Base-by-base conservation (phyloP, 1,140 invertebrate genomes). In the Drosophila ironensis region DNA sequence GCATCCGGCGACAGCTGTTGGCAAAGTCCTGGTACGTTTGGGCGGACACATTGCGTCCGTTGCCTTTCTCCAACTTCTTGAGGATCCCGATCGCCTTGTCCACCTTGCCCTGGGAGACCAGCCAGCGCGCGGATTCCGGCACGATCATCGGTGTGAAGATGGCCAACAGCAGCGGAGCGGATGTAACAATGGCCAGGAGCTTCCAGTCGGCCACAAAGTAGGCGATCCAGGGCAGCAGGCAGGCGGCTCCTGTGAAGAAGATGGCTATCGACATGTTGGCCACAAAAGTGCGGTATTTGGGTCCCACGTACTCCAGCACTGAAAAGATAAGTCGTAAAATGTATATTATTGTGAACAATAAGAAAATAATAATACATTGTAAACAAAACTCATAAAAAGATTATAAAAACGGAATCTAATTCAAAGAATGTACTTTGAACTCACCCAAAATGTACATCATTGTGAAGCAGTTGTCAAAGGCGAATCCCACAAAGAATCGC, bases 271-370 rank as follows among this genome's bases (percentile, higher is more conserved):
- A 96, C 94, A 97, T 96, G 88, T 97, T 97, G 8, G 95, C 96
- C 0, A 97, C 95, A 77, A 97, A 95, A 0, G 96, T 97, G 2
- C 96, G 91, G 93, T 95, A 96, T 91, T 95, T 95, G 45, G 96
- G 96, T 14, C 96, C 96, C 3, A 96, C 95, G 88, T 97, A 97
- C 89, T 97, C 96, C 53, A 97, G 88, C 25, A 96, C 96, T 96
- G 89, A 11, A 8, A 35, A 12, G 7, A 41, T 45, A 4, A 12
- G 27, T 4, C 95, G 95, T 63, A 97, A 91, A 87, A 97, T 97
- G 67, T 97, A 97, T 95, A 97, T 97, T 95, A 97, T 97, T 12
- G 96, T 96, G 88, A 97, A 97, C n/a, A n/a, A n/a, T n/a, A n/a
- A n/a, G n/a, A n/a, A n/a, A n/a, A n/a, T n/a, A n/a, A 12, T n/a